Percentiles rank a stretch among this genome's conserved stretches.
phyloP scores from a whole-genome alignment of 1,140 invertebrate genomes.

The Drosophila ogumai region DNA sequence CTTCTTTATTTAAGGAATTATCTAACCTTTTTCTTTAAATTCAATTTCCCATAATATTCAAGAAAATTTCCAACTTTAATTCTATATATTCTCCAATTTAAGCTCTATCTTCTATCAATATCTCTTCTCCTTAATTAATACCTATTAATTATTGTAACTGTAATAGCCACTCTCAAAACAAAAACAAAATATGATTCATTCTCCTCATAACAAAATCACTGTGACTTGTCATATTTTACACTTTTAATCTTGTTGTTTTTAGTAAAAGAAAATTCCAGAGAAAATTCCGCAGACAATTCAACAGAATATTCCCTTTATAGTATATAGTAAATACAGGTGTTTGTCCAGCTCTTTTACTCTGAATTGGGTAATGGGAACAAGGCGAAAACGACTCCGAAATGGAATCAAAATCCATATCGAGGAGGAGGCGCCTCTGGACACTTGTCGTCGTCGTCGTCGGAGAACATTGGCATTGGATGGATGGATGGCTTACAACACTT shows the following conservation, averaged over 20 bases:
- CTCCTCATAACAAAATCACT: slow-evolving; percentile 8
- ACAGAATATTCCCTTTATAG: not conserved
- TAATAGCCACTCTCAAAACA: not conserved
- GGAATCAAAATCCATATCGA: slow-evolving; percentile 13
- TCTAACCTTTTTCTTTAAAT: no score
- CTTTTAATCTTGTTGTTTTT: not conserved
- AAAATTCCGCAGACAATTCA: not conserved
- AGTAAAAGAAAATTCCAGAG: slow-evolving; percentile 5
- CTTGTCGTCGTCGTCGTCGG: slow-evolving; percentile 26
- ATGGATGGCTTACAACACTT: slow-evolving; percentile 51
- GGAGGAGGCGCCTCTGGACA: slow-evolving; percentile 37
- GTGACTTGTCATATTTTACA: slow-evolving; percentile 3
- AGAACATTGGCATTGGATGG: slow-evolving; percentile 40
- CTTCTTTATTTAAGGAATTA: no score
- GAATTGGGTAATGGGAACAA: slow-evolving; percentile 64
- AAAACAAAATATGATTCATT: not conserved
- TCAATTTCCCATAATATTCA: no score
- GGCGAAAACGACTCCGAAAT: slow-evolving; percentile 22
- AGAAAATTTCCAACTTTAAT: no score
- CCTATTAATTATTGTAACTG: not conserved
- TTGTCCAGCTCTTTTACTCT: slow-evolving; percentile 15
- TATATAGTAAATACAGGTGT: not conserved
- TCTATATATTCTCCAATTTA: no score
- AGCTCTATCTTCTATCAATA: no score
- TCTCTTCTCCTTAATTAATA: not conserved